Evolutionary conservation across 2,113 vertebrate species (phyloP).

Genomic region (Sylvilagus bachmani): DNA sequence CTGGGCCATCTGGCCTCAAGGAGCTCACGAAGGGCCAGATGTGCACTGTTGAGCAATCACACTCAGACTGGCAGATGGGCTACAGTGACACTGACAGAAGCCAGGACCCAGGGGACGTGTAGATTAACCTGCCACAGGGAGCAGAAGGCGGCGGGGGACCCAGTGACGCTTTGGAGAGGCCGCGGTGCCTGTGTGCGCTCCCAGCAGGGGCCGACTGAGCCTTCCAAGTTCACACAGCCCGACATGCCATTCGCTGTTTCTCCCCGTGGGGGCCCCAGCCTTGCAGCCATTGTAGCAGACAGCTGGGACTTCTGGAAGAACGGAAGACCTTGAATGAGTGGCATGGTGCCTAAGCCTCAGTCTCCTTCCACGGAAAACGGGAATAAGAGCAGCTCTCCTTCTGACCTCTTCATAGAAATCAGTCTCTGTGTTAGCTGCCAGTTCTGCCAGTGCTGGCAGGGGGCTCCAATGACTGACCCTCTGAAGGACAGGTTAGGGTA

Average conservation of each 20-base stretch:
- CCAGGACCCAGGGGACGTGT: not conserved
- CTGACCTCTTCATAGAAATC: not conserved
- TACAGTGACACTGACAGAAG: not conserved
- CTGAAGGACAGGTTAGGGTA: not conserved
- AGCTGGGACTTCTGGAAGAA: not conserved
- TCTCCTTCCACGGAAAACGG: not conserved
- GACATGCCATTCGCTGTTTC: not conserved
- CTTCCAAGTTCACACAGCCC: fast-evolving
- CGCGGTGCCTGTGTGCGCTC: fast-evolving
- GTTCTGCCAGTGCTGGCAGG: not conserved
- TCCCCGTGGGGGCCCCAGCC: not conserved
- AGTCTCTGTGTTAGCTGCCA: not conserved
- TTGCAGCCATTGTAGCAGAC: not conserved
- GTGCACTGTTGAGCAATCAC: not conserved
- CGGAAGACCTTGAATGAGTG: not conserved
- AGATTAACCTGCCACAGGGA: not conserved
- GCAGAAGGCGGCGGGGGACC: not conserved
- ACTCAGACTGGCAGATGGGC: not conserved
- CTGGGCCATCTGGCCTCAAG: not conserved
- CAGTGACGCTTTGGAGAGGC: too few species aligned
- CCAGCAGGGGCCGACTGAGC: not conserved
- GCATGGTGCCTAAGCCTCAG: not conserved
- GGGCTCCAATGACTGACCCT: not conserved
- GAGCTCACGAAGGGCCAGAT: not conserved
- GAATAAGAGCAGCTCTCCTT: not conserved